Percentiles rank a stretch among this genome's conserved stretches.
phyloP scores from a whole-genome alignment of 2,888 invertebrate species.

The Pyrocoelia pectoralis region DNA sequence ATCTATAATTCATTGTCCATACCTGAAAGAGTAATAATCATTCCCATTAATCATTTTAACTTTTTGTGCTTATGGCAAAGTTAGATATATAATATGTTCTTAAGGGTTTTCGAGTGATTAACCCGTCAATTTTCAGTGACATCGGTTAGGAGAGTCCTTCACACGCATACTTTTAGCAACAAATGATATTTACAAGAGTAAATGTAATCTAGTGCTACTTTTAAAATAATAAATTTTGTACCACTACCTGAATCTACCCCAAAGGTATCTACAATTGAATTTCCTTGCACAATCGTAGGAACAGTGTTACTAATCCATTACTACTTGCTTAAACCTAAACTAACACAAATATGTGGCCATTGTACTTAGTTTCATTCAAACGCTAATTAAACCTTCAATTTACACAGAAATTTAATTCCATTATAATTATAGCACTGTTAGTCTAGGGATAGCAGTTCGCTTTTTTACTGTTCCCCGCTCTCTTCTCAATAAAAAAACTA shows the following conservation, averaged over 20 bases:
- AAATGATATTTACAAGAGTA: too few species aligned
- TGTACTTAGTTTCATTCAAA: background rate
- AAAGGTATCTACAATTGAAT: too few species aligned
- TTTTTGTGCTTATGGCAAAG: constrained; percentile 27
- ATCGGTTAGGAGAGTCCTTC: constrained; percentile 1
- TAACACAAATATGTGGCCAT: background rate
- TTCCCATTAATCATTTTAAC: constrained; percentile 35
- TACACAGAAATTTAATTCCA: background rate
- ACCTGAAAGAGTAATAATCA: constrained; percentile 34
- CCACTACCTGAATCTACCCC: too few species aligned
- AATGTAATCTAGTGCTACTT: too few species aligned
- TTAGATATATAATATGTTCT: constrained; percentile 28
- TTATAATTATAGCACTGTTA: background rate
- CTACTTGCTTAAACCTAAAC: background rate
- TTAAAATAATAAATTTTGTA: too few species aligned
- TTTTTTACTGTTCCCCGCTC: background rate
- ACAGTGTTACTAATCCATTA: background rate
- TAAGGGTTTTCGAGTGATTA: constrained; percentile 28
- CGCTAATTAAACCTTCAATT: constrained; percentile 4
- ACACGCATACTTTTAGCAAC: background rate
- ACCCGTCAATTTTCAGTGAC: constrained; percentile 24
- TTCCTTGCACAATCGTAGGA: background rate
- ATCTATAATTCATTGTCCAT: constrained; percentile 39
- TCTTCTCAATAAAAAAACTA: too few species aligned
- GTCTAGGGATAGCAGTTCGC: too few species aligned